These are phyloP conservation scores for Sinella curviseta DNA, from an alignment of 1,140 invertebrate species.

Conservation along the genomic window DNA sequence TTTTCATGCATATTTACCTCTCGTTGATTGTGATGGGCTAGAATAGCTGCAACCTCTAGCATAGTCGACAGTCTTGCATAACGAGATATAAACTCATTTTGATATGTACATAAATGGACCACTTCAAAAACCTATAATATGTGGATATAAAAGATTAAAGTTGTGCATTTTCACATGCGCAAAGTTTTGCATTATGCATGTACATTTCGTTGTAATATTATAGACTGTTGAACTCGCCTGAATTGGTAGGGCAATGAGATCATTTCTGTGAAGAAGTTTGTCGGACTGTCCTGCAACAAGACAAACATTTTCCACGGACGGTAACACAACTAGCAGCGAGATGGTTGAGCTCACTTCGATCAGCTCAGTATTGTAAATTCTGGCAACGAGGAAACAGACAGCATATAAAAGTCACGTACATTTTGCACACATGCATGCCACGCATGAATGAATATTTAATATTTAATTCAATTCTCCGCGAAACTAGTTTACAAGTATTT, in stretches of 20 bases:
- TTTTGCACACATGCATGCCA: too few species aligned
- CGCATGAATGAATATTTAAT: too few species aligned
- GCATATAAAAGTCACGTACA: neutral
- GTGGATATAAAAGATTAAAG: neutral
- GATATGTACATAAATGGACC: constrained; percentile 88
- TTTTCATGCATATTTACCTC: constrained; percentile 61
- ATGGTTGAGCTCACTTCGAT: constrained; percentile 85
- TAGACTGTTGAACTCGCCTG: constrained; percentile 58
- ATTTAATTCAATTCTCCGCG: neutral
- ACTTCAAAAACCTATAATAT: constrained; percentile 75
- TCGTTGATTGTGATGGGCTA: constrained; percentile 86
- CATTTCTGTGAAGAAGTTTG: constrained; percentile 70
- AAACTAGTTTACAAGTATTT: neutral
- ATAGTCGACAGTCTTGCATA: constrained; percentile 89
- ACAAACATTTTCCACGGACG: constrained; percentile 84
- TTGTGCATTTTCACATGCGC: neutral
- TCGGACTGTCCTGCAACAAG: constrained; percentile 80
- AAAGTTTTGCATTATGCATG: too few species aligned
- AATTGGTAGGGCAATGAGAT: constrained; percentile 81
- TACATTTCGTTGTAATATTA: too few species aligned
- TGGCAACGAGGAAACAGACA: constrained; percentile 37
- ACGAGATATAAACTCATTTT: constrained; percentile 78
- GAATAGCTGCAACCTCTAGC: constrained; percentile 84
- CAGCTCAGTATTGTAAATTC: constrained; percentile 87
- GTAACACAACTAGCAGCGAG: constrained; percentile 84